Evolutionary conservation across 1,140 invertebrate genomes (phyloP).

Genomic region (Lepidurus apus): DNA sequence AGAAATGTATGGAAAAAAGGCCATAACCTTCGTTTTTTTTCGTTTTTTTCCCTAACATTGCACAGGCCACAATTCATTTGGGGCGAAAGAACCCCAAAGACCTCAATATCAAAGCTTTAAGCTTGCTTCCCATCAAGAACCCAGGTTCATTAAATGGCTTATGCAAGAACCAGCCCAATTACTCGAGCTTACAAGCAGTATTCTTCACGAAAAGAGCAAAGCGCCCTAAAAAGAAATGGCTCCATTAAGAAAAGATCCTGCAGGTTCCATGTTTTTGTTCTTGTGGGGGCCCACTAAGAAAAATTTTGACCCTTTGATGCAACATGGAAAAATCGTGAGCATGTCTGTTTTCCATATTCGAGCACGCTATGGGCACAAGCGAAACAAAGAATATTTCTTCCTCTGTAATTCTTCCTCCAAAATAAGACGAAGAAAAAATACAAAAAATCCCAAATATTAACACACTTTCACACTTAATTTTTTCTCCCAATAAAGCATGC

Average conservation of each 20-base stretch:
- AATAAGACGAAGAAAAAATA: too few relatives aligned
- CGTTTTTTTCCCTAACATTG: neutral
- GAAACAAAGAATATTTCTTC: neutral
- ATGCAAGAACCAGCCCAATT: conserved; percentile 13
- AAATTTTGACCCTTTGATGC: conserved; percentile 6
- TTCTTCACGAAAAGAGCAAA: neutral
- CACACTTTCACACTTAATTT: neutral
- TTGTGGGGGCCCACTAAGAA: neutral
- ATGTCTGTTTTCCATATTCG: neutral
- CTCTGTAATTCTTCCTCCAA: neutral
- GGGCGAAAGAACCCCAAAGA: neutral
- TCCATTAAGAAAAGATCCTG: neutral
- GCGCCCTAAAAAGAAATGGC: neutral
- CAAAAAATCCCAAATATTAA: neutral
- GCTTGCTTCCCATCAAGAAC: conserved; percentile 8
- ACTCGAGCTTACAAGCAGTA: neutral
- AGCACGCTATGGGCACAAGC: neutral
- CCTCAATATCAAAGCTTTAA: neutral
- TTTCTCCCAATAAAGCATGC: neutral
- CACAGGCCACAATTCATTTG: neutral
- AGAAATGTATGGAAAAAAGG: neutral
- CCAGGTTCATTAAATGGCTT: conserved; percentile 15
- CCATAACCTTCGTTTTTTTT: neutral
- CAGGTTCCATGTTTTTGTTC: neutral
- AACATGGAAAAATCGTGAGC: neutral